These are phyloP conservation scores for Prostheceraeus crozeri DNA, from an alignment of 2,888 invertebrate genomes.

Conservation along the genomic window DNA sequence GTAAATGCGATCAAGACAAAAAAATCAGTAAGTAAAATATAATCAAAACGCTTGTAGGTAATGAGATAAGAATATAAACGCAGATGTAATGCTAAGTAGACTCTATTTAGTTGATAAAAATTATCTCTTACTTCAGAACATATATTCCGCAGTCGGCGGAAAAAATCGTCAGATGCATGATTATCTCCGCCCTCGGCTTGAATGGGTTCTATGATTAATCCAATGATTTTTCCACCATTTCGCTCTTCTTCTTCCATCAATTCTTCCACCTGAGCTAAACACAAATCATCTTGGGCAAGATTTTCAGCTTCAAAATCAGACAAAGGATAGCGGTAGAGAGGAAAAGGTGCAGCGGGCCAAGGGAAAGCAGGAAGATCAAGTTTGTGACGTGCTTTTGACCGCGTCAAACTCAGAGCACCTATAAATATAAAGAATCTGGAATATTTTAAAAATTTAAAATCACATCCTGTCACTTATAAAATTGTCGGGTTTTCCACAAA, in stretches of 20 bases:
- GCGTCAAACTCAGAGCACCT: constrained; percentile 62
- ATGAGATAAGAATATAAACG: too few species aligned
- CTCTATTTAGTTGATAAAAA: too few species aligned
- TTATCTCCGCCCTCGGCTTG: constrained; percentile 95
- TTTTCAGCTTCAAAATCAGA: constrained; percentile 67
- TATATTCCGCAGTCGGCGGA: constrained; percentile 72
- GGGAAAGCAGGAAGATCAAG: constrained; percentile 84
- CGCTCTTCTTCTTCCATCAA: constrained; percentile 67
- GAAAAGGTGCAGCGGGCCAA: constrained; percentile 89
- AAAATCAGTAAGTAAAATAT: too few species aligned
- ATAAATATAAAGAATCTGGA: too few species aligned
- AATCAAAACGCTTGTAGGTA: too few species aligned
- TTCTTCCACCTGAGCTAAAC: constrained; percentile 69
- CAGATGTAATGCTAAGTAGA: too few species aligned
- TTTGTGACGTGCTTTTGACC: constrained; percentile 90
- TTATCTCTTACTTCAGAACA: constrained; percentile 66
- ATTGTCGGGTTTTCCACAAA: too few species aligned
- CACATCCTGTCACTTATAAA: too few species aligned
- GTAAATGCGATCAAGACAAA: too few species aligned
- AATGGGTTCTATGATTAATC: constrained; percentile 84
- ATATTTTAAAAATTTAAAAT: too few species aligned
- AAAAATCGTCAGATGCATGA: constrained; percentile 80
- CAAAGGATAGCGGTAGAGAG: constrained; percentile 82
- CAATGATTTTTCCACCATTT: constrained; percentile 72
- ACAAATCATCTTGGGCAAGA: constrained; percentile 76